Evolutionary conservation across 2,113 vertebrate genomes (phyloP).

Genomic region (Sorex fumeus): DNA sequence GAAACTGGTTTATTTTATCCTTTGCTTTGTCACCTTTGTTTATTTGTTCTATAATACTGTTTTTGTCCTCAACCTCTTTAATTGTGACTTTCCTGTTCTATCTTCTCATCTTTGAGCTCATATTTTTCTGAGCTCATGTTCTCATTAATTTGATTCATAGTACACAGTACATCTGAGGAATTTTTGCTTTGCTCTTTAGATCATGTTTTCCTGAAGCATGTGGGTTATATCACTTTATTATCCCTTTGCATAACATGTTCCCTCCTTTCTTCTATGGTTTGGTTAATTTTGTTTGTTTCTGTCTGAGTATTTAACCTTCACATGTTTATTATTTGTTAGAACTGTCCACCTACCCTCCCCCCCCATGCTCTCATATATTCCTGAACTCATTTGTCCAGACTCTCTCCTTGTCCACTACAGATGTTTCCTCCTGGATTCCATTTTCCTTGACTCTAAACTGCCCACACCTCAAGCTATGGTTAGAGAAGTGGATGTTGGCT

Average conservation of each 20-base stretch:
- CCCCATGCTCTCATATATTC: background rate
- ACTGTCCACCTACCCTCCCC: too few species aligned
- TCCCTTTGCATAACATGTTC: background rate
- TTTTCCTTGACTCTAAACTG: background rate
- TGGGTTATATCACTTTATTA: background rate
- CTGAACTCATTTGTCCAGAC: background rate
- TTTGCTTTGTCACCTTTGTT: background rate
- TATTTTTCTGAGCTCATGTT: conserved; percentile 62
- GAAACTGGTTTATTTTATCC: background rate
- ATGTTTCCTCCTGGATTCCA: background rate
- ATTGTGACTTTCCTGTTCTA: conserved; percentile 15
- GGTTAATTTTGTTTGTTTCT: conserved; percentile 48
- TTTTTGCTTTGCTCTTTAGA: conserved; percentile 70
- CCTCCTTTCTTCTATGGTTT: conserved; percentile 54
- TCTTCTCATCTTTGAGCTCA: conserved; percentile 55
- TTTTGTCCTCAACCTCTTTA: background rate
- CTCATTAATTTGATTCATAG: conserved; percentile 75
- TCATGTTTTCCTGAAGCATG: conserved; percentile 59
- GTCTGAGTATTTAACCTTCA: background rate
- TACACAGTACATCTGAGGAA: conserved; percentile 57
- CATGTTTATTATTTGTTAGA: background rate
- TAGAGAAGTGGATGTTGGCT: background rate
- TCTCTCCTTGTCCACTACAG: background rate
- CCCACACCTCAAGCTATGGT: background rate
- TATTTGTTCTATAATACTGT: background rate